These are phyloP conservation scores for Neosilurus mollespiculum DNA, from an alignment of 2,797 vertebrate species.

Conservation along the genomic window DNA sequence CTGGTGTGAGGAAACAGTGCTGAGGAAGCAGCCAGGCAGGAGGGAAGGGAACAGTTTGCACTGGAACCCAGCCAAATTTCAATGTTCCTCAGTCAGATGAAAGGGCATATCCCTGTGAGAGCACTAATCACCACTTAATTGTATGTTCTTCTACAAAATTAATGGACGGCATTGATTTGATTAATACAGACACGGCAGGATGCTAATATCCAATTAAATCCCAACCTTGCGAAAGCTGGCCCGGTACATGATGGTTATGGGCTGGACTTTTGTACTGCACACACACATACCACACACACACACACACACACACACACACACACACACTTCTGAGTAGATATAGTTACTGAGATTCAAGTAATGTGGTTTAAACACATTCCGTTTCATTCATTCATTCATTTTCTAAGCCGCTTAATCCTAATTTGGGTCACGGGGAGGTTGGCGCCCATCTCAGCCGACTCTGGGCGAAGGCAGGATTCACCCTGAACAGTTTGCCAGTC, in stretches of 20 bases:
- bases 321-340: constrained; percentile 31
- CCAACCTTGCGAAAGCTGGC: constrained; percentile 54
- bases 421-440: no score
- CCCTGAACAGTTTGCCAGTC: no score
- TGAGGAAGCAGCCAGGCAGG: constrained; percentile 54
- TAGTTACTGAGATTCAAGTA: not conserved
- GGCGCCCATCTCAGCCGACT: no score
- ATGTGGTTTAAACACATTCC: not conserved
- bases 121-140: constrained; percentile 79
- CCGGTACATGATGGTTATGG: constrained; percentile 30
- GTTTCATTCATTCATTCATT: not conserved
- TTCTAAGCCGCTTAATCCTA: no score
- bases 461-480: no score
- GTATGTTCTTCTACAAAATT: constrained; percentile 85
- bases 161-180: constrained; percentile 82
- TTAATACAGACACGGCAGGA: constrained; percentile 79
- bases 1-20: constrained; percentile 29
- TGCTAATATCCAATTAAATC: constrained; percentile 83
- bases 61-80: constrained; percentile 75
- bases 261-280: constrained; percentile 22
- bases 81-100: constrained; percentile 82
- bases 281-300: constrained; percentile 15
- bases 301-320: constrained; percentile 29
- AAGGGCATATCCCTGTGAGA: constrained; percentile 79
- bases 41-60: constrained; percentile 64